Percentiles rank a stretch among this genome's conserved stretches.
phyloP scores from a whole-genome alignment of 2,888 invertebrate species.

The Yponomeuta plumbellus region DNA sequence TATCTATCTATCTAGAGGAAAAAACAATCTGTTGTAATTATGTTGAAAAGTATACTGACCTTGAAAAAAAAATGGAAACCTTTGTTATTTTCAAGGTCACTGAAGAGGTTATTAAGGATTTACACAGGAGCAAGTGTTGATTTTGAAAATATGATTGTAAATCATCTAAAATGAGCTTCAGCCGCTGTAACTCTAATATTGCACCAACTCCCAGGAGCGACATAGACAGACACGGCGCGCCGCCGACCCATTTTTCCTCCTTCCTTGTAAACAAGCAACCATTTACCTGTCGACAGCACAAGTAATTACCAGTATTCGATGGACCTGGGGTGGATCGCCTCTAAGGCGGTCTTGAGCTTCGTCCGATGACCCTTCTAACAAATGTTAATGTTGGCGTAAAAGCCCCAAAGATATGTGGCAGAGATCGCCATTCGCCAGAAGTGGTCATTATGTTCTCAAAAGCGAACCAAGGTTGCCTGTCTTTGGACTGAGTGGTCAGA shows the following conservation, averaged over 20 bases:
- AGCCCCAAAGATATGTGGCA: no score
- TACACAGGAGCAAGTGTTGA: neutral
- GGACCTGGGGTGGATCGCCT: constrained; percentile 3
- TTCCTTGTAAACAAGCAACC: constrained; percentile 41
- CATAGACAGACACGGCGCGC: constrained; percentile 36
- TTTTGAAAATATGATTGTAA: neutral
- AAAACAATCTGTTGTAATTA: no score
- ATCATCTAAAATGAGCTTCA: neutral
- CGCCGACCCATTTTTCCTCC: constrained; percentile 47
- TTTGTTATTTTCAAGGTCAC: no score
- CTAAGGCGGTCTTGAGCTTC: constrained; percentile 18
- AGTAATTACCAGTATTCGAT: constrained; percentile 31
- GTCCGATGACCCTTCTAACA: neutral
- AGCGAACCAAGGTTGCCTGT: no score
- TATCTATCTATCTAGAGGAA: no score
- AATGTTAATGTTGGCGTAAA: no score
- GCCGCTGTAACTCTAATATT: constrained; percentile 26
- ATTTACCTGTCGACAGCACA: constrained; percentile 40
- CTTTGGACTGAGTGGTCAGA: no score
- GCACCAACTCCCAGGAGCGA: constrained; percentile 27
- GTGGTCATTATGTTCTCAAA: no score
- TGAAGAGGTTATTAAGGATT: no score
- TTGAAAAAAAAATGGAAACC: no score
- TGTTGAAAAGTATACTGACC: no score
- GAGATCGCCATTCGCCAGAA: no score